Percentiles rank a stretch among this genome's conserved stretches.
phyloP scores from a whole-genome alignment of 1,140 invertebrate genomes.

The Pissodes strobi region DNA sequence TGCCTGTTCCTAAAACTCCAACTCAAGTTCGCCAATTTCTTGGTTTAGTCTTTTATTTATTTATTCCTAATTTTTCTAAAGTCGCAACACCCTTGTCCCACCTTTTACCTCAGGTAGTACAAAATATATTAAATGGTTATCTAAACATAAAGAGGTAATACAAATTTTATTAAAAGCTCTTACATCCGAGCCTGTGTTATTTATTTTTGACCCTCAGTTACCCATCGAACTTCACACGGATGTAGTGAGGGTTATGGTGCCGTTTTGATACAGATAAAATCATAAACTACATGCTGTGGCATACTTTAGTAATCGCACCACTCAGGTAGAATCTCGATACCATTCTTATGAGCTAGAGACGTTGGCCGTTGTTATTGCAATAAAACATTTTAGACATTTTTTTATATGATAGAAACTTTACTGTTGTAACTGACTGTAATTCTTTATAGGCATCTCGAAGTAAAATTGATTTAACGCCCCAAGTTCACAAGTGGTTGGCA shows the following conservation, averaged over 20 bases:
- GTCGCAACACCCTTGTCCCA: background rate
- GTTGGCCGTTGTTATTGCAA: conserved; percentile 40
- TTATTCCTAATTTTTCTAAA: conserved; percentile 9
- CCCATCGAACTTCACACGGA: conserved; percentile 50
- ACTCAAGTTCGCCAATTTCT: background rate
- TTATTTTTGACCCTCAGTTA: conserved; percentile 4
- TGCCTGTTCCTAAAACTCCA: background rate
- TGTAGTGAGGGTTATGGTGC: conserved; percentile 48
- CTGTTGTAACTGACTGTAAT: conserved; percentile 49
- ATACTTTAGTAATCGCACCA: conserved; percentile 34
- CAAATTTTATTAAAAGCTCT: background rate
- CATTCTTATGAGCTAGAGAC: conserved; percentile 26
- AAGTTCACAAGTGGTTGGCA: conserved; percentile 50
- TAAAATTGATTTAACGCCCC: conserved; percentile 49
- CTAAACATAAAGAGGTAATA: background rate
- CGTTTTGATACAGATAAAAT: conserved; percentile 46
- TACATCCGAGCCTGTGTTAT: conserved; percentile 9
- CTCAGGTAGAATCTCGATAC: conserved; percentile 19
- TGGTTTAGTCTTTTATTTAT: background rate
- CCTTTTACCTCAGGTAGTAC: background rate
- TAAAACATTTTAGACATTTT: conserved; percentile 30
- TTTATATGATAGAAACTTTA: conserved; percentile 30
- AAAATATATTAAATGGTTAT: background rate
- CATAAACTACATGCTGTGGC: conserved; percentile 2
- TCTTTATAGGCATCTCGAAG: conserved; percentile 47